Evolutionary conservation across 2,797 vertebrate species (phyloP).

Genomic region (Amazona ochrocephala): DNA sequence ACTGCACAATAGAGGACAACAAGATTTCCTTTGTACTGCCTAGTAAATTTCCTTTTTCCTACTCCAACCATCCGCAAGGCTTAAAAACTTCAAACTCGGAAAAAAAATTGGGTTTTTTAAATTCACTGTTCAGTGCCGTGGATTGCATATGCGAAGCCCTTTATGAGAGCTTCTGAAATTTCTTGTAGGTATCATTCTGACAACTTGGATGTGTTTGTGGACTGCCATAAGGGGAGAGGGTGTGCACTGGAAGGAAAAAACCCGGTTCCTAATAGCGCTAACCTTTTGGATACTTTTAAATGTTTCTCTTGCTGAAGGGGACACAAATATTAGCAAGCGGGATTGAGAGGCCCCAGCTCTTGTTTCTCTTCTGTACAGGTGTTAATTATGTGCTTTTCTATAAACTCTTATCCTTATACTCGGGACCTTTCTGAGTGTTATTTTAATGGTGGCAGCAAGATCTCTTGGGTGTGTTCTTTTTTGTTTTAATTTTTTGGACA

Average conservation of each 20-base stretch:
- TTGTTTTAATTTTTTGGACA: slow-evolving; percentile 18
- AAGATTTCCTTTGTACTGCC: slow-evolving; percentile 89
- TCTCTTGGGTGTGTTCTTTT: background rate
- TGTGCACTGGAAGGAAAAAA: slow-evolving; percentile 54
- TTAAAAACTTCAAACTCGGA: slow-evolving; percentile 86
- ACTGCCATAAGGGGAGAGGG: slow-evolving; percentile 33
- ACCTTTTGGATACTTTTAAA: slow-evolving; percentile 50
- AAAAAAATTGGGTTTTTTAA: slow-evolving; percentile 82
- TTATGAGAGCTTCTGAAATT: slow-evolving; percentile 70
- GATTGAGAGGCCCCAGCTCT: slow-evolving; percentile 20
- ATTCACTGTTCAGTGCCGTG: slow-evolving; percentile 76
- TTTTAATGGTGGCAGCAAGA: slow-evolving; percentile 8
- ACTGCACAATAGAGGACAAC: slow-evolving; percentile 85
- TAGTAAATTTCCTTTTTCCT: slow-evolving; percentile 94
- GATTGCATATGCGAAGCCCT: slow-evolving; percentile 71
- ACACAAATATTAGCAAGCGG: background rate
- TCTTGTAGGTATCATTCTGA: slow-evolving; percentile 44
- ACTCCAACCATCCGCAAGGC: slow-evolving; percentile 85
- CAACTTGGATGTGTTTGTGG: slow-evolving; percentile 48
- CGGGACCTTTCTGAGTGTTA: background rate
- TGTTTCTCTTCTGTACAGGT: background rate
- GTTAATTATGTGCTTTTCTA: slow-evolving; percentile 52
- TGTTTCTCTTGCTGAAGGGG: slow-evolving; percentile 21
- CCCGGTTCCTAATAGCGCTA: slow-evolving; percentile 13
- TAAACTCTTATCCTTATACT: background rate